These are phyloP conservation scores for Eriocheir sinensis DNA, from an alignment of 1,140 invertebrate genomes.

Conservation along the genomic window DNA sequence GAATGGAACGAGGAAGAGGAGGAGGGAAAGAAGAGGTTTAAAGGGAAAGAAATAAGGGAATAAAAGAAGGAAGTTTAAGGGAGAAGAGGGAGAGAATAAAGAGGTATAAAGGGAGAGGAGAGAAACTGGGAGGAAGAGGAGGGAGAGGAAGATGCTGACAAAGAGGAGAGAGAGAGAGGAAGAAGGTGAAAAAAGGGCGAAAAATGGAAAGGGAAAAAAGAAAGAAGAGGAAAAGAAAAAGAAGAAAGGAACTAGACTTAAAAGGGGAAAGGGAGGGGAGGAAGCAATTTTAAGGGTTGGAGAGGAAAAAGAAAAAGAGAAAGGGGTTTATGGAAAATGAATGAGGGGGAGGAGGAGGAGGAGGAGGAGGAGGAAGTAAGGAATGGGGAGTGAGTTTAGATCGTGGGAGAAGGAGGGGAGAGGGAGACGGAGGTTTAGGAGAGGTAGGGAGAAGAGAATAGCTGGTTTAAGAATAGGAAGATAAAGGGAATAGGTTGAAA, in stretches of 20 bases:
- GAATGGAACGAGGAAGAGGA: too few species aligned
- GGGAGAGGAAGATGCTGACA: too few species aligned
- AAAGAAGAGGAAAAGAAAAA: neutral
- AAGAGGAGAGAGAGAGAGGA: slow-evolving; percentile 29
- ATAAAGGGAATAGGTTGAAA: too few species aligned
- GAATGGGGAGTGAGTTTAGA: neutral
- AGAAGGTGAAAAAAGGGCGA: neutral
- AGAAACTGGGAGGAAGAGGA: neutral
- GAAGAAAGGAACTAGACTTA: neutral
- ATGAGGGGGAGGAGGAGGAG: neutral
- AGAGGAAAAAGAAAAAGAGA: neutral
- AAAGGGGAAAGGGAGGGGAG: neutral
- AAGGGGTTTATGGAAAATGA: neutral
- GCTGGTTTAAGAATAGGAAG: too few species aligned
- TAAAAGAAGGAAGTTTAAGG: neutral
- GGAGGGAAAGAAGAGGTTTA: too few species aligned
- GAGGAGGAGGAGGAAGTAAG: too few species aligned
- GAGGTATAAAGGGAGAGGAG: neutral
- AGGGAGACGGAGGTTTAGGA: slow-evolving; percentile 2
- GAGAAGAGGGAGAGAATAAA: neutral
- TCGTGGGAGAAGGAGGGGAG: neutral
- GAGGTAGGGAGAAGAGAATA: too few species aligned
- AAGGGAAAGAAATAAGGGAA: too few species aligned
- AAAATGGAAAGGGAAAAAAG: neutral
- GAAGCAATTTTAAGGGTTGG: neutral